phyloP scores from a whole-genome alignment of 2,888 invertebrate species.

The Oligia strigilis region DNA sequence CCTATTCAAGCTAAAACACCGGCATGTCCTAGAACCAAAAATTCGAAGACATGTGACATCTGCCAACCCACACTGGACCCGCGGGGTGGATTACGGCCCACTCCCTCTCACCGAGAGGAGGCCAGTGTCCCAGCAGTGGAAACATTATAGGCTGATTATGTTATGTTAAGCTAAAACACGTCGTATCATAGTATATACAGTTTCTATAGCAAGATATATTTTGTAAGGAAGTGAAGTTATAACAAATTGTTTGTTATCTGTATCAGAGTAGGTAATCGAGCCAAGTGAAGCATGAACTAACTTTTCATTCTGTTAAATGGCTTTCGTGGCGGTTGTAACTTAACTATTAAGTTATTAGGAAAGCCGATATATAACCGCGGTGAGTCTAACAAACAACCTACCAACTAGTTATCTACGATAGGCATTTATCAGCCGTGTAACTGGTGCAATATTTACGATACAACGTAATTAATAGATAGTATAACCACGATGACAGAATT shows the following conservation, averaged over 20 bases:
- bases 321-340: conserved; percentile 49
- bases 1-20: not conserved
- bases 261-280: conserved; percentile 19
- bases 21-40: no score
- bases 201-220: not conserved
- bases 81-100: no score
- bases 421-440: conserved; percentile 47
- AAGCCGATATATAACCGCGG: conserved; percentile 46
- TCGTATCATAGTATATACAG: not conserved
- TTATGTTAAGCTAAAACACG: not conserved
- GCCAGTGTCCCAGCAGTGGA: no score
- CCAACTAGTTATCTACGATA: conserved; percentile 49
- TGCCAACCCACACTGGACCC: no score
- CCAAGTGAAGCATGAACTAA: conserved; percentile 57
- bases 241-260: conserved; percentile 33
- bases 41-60: no score
- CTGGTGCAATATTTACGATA: conserved; percentile 38
- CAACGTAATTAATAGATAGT: conserved; percentile 38
- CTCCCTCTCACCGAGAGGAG: no score
- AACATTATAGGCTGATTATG: no score
- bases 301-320: conserved; percentile 60
- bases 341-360: conserved; percentile 60
- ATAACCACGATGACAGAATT: conserved; percentile 40
- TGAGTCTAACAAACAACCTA: conserved; percentile 24
- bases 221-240: conserved; percentile 17